Percentiles rank a stretch among this genome's conserved stretches.
Conservation (phyloP, 2,888 invertebrate genomes). For the Geophilus truncorum region DNA sequence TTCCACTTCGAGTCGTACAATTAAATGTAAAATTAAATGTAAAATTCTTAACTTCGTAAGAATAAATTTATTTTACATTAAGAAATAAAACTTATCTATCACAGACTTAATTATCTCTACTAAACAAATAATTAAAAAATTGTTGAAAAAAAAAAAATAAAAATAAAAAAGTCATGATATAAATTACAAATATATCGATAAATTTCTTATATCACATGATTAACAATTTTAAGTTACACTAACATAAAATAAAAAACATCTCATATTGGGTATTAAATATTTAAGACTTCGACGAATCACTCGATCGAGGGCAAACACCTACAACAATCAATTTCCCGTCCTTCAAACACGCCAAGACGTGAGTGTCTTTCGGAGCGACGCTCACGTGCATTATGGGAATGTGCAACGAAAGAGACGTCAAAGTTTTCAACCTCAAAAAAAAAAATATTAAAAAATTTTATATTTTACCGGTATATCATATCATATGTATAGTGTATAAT, state of each 20-base stretch:
- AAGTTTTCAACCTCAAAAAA: conserved; percentile 32
- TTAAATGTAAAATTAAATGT: too few species aligned
- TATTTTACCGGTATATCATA: neutral
- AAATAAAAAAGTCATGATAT: too few species aligned
- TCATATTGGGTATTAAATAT: neutral
- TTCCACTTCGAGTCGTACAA: too few species aligned
- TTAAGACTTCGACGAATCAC: neutral
- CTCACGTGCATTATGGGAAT: conserved; percentile 21
- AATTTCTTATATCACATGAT: neutral
- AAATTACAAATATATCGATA: neutral
- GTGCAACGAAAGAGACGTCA: conserved; percentile 42
- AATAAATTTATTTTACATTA: too few species aligned
- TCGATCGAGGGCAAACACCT: conserved; percentile 24
- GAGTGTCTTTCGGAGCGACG: conserved; percentile 43
- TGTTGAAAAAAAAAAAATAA: too few species aligned
- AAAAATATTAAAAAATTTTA: conserved; percentile 34
- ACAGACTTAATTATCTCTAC: too few species aligned
- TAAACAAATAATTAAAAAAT: too few species aligned
- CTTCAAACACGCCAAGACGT: conserved; percentile 56
- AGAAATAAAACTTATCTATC: too few species aligned
- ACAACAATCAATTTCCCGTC: conserved; percentile 50
- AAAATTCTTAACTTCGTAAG: too few species aligned
- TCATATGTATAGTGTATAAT: too few species aligned
- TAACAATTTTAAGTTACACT: neutral
- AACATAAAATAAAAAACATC: too few species aligned